Percentiles rank a stretch among this genome's conserved stretches.
Conservation (phyloP, 2,797 vertebrate genomes). For the Sebastes cheni region DNA sequence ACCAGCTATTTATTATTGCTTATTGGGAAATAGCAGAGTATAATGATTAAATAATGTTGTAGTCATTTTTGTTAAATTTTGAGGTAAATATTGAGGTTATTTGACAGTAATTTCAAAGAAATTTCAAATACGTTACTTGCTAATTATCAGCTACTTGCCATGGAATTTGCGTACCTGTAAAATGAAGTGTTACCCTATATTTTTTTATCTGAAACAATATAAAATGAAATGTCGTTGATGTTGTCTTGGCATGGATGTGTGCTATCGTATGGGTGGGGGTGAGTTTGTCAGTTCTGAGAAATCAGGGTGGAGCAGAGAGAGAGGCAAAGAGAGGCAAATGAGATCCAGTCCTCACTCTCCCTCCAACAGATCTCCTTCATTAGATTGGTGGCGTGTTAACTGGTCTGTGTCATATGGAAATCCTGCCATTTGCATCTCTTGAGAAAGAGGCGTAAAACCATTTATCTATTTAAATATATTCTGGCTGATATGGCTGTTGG, state of each 20-base stretch:
- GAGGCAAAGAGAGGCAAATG: slow-evolving; percentile 23
- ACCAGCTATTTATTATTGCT: too few relatives aligned
- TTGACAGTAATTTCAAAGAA: too few relatives aligned
- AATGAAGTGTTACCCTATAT: too few relatives aligned
- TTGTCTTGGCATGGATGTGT: neutral
- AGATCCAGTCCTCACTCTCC: slow-evolving; percentile 43
- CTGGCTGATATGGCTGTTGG: slow-evolving; percentile 70
- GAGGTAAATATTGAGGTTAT: too few relatives aligned
- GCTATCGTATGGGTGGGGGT: neutral
- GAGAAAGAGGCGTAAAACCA: slow-evolving; percentile 70
- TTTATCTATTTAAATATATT: slow-evolving; percentile 83
- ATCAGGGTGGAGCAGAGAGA: slow-evolving; percentile 30
- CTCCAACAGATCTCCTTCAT: slow-evolving; percentile 64
- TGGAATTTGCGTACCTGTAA: too few relatives aligned
- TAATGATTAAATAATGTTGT: too few relatives aligned
- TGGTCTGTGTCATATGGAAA: slow-evolving; percentile 79
- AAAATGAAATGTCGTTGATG: neutral
- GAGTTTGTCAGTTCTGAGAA: slow-evolving; percentile 28
- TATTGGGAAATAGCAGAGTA: too few relatives aligned
- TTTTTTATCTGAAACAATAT: neutral
- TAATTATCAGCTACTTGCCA: too few relatives aligned
- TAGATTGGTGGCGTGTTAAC: slow-evolving; percentile 72
- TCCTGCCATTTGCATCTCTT: slow-evolving; percentile 79
- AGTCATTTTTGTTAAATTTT: too few relatives aligned
- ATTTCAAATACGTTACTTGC: too few relatives aligned